phyloP scores from a whole-genome alignment of 2,888 invertebrate species.

The Merodon equestris region DNA sequence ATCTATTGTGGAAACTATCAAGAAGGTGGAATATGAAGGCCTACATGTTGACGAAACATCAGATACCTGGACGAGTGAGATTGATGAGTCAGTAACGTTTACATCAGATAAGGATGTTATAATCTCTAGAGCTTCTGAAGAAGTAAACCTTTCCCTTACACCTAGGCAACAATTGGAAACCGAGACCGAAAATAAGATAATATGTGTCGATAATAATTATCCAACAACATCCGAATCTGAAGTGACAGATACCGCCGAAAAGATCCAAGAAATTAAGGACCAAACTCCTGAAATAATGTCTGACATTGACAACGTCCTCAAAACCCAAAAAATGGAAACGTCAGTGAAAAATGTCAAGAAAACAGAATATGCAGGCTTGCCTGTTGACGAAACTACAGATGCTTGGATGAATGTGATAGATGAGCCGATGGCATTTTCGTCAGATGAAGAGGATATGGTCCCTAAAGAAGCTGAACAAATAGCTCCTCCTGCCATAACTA shows the following conservation, averaged over 20 bases:
- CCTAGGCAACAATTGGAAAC: too few species aligned
- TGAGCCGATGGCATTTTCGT: constrained; percentile 72
- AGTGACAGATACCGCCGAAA: background rate
- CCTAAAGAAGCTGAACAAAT: background rate
- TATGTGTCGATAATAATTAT: too few species aligned
- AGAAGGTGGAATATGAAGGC: constrained; percentile 72
- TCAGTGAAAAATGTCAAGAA: constrained; percentile 17
- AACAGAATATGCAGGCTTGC: constrained; percentile 67
- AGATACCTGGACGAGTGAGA: constrained; percentile 40
- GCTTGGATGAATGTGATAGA: constrained; percentile 74
- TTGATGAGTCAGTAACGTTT: constrained; percentile 71
- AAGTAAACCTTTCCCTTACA: too few species aligned
- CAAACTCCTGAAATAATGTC: background rate
- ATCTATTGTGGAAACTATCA: too few species aligned
- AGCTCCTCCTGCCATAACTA: background rate
- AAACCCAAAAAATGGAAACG: background rate
- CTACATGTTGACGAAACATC: constrained; percentile 74
- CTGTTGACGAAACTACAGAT: constrained; percentile 71
- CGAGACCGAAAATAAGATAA: too few species aligned
- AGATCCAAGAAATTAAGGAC: background rate
- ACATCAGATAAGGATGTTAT: constrained; percentile 71
- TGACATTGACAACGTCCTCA: background rate
- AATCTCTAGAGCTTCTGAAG: too few species aligned
- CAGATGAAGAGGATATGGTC: constrained; percentile 70
- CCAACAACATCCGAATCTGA: background rate